Conservation (phyloP, 2,888 invertebrate species). For the Drosophila paramelanica region DNA sequence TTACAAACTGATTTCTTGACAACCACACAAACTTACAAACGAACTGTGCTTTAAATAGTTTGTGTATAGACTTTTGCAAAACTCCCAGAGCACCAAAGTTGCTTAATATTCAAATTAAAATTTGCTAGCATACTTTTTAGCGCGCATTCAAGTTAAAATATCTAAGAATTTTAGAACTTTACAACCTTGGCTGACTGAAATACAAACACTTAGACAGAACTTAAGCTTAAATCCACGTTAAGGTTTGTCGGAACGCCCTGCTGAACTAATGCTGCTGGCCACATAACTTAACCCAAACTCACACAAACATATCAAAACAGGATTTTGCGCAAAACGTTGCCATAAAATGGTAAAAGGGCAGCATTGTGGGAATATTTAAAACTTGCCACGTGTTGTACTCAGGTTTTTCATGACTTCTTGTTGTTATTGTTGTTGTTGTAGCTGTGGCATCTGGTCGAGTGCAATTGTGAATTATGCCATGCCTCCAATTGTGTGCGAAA, state of each 20-base stretch:
- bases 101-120: too few species aligned
- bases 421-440: slow-evolving; percentile 15
- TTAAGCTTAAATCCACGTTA: slow-evolving; percentile 5
- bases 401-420: slow-evolving; percentile 2
- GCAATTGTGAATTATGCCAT: slow-evolving; percentile 48
- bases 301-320: slow-evolving; percentile 70
- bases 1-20: too few species aligned
- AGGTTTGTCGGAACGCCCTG: slow-evolving; percentile 22
- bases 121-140: background rate
- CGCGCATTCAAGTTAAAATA: background rate
- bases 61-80: too few species aligned
- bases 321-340: slow-evolving; percentile 59
- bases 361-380: slow-evolving; percentile 67
- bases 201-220: background rate
- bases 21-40: too few species aligned
- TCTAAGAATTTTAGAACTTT: too few species aligned
- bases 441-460: slow-evolving; percentile 31
- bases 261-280: slow-evolving; percentile 45
- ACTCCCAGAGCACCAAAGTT: too few species aligned
- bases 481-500: slow-evolving; percentile 42
- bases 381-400: slow-evolving; percentile 52
- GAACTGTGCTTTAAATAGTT: too few species aligned
- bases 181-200: background rate
- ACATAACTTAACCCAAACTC: slow-evolving; percentile 61
- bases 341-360: slow-evolving; percentile 51